Evolutionary conservation across 2,113 vertebrate genomes (phyloP).

Genomic region (Labeo rohita): DNA sequence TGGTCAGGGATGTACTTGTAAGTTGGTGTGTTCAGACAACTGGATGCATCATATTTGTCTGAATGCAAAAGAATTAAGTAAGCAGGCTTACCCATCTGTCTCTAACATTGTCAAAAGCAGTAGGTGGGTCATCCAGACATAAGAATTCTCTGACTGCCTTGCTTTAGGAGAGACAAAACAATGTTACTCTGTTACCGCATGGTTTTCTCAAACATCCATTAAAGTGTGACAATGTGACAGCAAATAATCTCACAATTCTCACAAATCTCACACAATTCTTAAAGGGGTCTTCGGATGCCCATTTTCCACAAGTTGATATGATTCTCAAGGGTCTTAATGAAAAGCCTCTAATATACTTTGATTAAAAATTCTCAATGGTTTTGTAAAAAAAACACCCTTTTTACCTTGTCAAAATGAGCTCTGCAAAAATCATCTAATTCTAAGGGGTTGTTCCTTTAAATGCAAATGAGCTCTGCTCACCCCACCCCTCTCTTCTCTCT

Average conservation of each 20-base stretch:
- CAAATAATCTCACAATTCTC: neutral
- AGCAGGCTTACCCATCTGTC: constrained; percentile 84
- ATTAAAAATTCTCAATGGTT: too few relatives aligned
- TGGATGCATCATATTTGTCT: neutral
- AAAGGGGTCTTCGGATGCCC: too few relatives aligned
- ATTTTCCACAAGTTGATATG: too few relatives aligned
- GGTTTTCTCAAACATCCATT: neutral
- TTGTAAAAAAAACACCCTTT: too few relatives aligned
- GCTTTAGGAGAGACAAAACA: constrained; percentile 65
- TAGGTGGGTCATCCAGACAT: constrained; percentile 85
- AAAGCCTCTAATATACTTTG: too few relatives aligned
- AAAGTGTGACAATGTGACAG: neutral
- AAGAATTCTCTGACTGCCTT: constrained; percentile 85
- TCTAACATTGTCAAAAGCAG: constrained; percentile 88
- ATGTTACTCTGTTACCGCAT: neutral
- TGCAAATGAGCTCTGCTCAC: too few relatives aligned
- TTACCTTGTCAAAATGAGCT: too few relatives aligned
- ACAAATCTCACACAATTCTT: neutral
- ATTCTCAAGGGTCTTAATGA: too few relatives aligned
- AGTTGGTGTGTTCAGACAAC: neutral
- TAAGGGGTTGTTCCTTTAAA: too few relatives aligned
- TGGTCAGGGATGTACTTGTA: neutral
- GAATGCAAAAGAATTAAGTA: neutral
- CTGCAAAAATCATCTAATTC: too few relatives aligned
- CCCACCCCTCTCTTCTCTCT: too few relatives aligned